phyloP scores from a whole-genome alignment of 2,888 invertebrate genomes.

The Cephus pygmeus region DNA sequence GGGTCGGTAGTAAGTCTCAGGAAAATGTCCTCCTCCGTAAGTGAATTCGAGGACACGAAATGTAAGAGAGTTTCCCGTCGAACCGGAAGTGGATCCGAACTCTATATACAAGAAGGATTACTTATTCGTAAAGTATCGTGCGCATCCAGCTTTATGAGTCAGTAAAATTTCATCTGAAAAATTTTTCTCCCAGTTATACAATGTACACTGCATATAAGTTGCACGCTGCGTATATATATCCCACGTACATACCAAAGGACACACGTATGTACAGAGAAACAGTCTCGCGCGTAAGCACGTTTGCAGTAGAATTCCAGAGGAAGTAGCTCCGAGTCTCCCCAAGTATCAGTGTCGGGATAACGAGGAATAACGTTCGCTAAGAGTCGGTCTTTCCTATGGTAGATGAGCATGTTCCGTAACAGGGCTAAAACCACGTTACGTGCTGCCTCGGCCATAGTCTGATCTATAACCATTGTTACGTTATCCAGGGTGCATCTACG shows the following conservation, averaged over 20 bases:
- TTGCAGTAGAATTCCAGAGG: neutral
- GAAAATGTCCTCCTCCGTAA: neutral
- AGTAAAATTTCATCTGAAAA: neutral
- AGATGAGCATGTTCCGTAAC: neutral
- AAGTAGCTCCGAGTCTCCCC: neutral
- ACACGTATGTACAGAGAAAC: neutral
- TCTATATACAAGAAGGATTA: neutral
- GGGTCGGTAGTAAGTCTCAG: neutral
- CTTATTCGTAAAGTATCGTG: neutral
- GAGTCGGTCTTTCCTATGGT: neutral
- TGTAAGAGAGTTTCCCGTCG: neutral
- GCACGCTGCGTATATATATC: neutral
- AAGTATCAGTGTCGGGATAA: constrained; percentile 3
- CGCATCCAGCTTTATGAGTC: neutral
- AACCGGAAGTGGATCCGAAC: neutral
- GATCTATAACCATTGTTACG: neutral
- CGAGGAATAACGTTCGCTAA: constrained; percentile 3
- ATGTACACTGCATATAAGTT: neutral
- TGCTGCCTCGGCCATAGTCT: neutral
- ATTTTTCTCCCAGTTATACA: neutral
- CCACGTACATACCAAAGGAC: neutral
- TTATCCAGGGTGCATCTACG: neutral
- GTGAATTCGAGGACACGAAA: neutral
- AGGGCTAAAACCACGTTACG: neutral
- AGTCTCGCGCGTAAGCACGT: neutral